These are phyloP conservation scores for Bombus consobrinus DNA, from an alignment of 1,140 invertebrate species.

Conservation along the genomic window DNA sequence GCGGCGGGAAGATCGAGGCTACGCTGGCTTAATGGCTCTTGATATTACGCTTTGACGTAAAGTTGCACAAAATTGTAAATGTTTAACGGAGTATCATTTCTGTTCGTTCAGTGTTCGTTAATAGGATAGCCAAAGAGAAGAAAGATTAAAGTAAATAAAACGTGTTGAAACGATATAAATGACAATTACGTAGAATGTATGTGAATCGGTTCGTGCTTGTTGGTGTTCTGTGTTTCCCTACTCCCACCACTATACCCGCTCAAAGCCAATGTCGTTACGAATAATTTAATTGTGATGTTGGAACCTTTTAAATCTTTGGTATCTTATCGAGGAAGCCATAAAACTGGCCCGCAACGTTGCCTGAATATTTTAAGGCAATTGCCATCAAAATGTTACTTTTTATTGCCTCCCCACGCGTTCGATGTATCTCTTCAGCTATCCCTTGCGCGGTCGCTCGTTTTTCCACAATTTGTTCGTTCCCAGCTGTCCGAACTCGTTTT, in stretches of 20 bases:
- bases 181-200: not conserved
- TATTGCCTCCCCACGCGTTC: not conserved
- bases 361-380: not conserved
- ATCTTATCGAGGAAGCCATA: conserved; percentile 21
- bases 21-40: not conserved
- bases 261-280: not conserved
- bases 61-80: not conserved
- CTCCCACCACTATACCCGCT: not conserved
- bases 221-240: not conserved
- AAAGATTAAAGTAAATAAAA: not conserved
- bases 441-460: not conserved
- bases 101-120: no score
- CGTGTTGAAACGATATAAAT: not conserved
- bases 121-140: not conserved
- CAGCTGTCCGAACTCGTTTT: not conserved
- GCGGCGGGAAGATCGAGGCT: not conserved
- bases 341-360: not conserved
- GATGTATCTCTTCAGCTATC: not conserved
- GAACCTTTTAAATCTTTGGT: not conserved
- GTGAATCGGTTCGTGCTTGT: not conserved
- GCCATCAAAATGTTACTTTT: not conserved
- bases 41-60: not conserved
- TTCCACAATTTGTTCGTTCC: not conserved
- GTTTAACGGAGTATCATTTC: not conserved
- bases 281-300: not conserved